A percentile compares a stretch with the other conserved stretches of the same genome.
phyloP scores from a whole-genome alignment of 2,113 vertebrate genomes.

The Centropristis striata region DNA sequence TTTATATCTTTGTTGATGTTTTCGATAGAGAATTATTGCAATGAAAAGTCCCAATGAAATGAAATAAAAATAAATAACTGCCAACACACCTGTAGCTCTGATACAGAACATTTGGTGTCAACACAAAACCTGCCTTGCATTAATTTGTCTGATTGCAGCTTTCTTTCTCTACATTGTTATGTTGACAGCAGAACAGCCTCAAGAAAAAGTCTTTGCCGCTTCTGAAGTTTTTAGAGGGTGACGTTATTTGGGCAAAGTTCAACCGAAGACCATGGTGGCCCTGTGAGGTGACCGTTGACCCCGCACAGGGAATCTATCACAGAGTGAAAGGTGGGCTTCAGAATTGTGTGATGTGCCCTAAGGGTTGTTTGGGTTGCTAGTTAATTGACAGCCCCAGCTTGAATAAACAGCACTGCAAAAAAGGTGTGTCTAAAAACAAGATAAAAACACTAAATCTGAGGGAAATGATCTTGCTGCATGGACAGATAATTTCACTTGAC shows the following conservation, averaged over 20 bases:
- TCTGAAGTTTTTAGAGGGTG: conserved; percentile 92
- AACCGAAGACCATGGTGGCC: conserved; percentile 98
- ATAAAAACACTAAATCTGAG: too few species aligned
- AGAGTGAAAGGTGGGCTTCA: conserved; percentile 92
- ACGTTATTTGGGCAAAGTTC: conserved; percentile 98
- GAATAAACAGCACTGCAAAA: background rate
- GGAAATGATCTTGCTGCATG: too few species aligned
- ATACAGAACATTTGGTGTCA: background rate
- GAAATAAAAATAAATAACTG: background rate
- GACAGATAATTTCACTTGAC: too few species aligned
- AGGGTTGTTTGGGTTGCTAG: background rate
- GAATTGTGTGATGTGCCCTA: background rate
- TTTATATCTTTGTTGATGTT: background rate
- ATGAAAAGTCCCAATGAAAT: background rate
- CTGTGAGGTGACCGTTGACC: conserved; percentile 92
- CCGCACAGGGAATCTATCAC: conserved; percentile 89
- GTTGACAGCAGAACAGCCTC: conserved; percentile 83
- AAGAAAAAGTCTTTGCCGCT: conserved; percentile 89
- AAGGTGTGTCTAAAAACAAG: too few species aligned
- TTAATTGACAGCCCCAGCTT: background rate
- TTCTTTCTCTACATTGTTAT: conserved; percentile 24
- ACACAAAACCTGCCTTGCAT: background rate
- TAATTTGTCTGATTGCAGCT: conserved; percentile 2
- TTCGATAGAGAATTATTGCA: background rate
- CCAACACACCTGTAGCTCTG: background rate